Percentiles rank a stretch among this genome's conserved stretches.
phyloP scores from a whole-genome alignment of 1,140 invertebrate genomes.

The Semibalanus balanoides region DNA sequence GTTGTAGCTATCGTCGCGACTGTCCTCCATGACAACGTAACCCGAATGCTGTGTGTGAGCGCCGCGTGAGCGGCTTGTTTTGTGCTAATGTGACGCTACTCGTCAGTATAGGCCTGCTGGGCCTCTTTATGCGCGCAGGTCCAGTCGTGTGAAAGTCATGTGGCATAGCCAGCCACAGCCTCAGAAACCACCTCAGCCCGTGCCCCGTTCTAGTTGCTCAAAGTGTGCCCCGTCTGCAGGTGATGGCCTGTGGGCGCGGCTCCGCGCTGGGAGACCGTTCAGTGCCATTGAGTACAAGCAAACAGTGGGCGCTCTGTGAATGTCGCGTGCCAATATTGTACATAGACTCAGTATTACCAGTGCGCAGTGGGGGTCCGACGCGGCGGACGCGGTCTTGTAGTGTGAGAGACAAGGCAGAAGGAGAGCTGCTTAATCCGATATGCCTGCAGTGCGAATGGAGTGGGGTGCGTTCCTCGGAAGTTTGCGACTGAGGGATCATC shows the following conservation, averaged over 20 bases:
- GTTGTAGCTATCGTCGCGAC: background rate
- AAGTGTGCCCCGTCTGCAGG: background rate
- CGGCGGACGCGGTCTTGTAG: no score
- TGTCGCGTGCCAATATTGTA: conserved; percentile 1
- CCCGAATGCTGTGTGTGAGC: background rate
- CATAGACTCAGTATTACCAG: background rate
- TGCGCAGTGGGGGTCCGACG: no score
- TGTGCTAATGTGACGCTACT: background rate
- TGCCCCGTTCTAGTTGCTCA: background rate
- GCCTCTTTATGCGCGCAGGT: background rate
- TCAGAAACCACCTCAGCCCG: background rate
- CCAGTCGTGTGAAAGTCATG: background rate
- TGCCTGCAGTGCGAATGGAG: no score
- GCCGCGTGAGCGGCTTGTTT: background rate
- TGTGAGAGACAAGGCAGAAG: no score
- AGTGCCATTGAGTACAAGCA: background rate
- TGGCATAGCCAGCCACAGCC: no score
- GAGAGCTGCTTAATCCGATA: no score
- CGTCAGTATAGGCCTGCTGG: background rate
- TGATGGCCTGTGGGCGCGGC: no score
- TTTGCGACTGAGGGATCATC: no score
- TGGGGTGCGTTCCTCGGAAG: no score
- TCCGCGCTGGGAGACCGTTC: background rate
- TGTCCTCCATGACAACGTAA: background rate
- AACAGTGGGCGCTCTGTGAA: background rate